These are phyloP conservation scores for Euura lappo DNA, from an alignment of 1,140 invertebrate genomes.

Conservation along the genomic window DNA sequence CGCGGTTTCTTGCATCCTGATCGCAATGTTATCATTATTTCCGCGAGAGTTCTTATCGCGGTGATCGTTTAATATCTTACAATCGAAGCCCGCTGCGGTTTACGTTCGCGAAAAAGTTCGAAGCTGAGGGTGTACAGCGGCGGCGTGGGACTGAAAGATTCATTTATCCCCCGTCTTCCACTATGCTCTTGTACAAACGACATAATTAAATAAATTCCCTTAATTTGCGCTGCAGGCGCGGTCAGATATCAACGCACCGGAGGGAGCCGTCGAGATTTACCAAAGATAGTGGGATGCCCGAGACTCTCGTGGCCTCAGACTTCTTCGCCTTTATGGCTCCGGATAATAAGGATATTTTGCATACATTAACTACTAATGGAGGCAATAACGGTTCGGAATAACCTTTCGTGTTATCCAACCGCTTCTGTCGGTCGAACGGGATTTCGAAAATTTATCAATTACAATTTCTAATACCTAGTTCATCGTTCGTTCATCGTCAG, in stretches of 20 bases:
- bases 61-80: neutral
- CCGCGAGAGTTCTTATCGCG: too few species aligned
- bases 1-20: neutral
- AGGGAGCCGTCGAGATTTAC: constrained; percentile 38
- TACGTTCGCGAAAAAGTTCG: too few species aligned
- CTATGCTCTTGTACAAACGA: constrained; percentile 24
- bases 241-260: constrained; percentile 14
- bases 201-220: constrained; percentile 41
- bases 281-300: constrained; percentile 27
- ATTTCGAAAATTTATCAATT: neutral
- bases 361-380: constrained; percentile 56
- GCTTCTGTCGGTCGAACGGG: constrained; percentile 18
- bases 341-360: constrained; percentile 58
- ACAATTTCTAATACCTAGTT: too few species aligned
- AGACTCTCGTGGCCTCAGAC: constrained; percentile 30
- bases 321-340: constrained; percentile 22
- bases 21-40: too few species aligned
- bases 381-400: constrained; percentile 35
- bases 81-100: constrained; percentile 21
- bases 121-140: constrained; percentile 15
- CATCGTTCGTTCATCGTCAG: too few species aligned
- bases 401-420: constrained; percentile 18
- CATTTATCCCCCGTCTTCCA: too few species aligned
- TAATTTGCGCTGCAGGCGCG: constrained; percentile 30
- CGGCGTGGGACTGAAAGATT: too few species aligned